These are phyloP conservation scores for Cataglyphis altisquamis DNA, from an alignment of 2,888 invertebrate species.

Conservation along the genomic window DNA sequence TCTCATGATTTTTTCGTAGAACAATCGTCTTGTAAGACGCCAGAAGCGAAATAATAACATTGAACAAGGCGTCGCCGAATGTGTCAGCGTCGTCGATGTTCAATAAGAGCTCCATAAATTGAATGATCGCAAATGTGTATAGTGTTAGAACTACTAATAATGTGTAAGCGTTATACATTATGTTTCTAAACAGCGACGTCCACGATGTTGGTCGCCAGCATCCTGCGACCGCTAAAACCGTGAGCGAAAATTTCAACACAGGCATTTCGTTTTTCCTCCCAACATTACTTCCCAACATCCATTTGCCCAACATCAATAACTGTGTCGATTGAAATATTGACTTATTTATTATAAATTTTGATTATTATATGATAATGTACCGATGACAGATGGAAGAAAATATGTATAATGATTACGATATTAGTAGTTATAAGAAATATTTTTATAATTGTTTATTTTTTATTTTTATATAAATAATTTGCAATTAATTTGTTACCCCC, in stretches of 20 bases:
- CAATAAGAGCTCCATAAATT: constrained; percentile 65
- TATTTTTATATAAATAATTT: constrained; percentile 1
- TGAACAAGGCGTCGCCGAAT: constrained; percentile 68
- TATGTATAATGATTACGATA: neutral
- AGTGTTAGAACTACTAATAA: constrained; percentile 45
- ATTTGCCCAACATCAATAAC: constrained; percentile 31
- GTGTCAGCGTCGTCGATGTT: constrained; percentile 57
- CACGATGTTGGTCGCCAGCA: constrained; percentile 70
- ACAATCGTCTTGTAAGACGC: constrained; percentile 64
- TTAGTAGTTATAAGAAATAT: neutral
- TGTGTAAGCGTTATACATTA: constrained; percentile 62
- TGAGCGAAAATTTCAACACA: constrained; percentile 49
- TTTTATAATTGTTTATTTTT: neutral
- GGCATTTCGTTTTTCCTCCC: constrained; percentile 46
- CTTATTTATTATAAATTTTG: constrained; percentile 14
- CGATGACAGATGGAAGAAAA: neutral
- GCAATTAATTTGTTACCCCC: neutral
- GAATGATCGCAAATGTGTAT: constrained; percentile 50
- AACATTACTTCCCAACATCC: constrained; percentile 23
- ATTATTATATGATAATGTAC: neutral
- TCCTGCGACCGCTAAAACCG: constrained; percentile 56
- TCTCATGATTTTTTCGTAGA: constrained; percentile 53
- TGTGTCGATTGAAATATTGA: constrained; percentile 15
- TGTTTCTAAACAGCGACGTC: constrained; percentile 53
- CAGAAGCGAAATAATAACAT: constrained; percentile 60